Evolutionary conservation across 2,888 invertebrate genomes (phyloP).

Genomic region (Tenthredo mesomela): DNA sequence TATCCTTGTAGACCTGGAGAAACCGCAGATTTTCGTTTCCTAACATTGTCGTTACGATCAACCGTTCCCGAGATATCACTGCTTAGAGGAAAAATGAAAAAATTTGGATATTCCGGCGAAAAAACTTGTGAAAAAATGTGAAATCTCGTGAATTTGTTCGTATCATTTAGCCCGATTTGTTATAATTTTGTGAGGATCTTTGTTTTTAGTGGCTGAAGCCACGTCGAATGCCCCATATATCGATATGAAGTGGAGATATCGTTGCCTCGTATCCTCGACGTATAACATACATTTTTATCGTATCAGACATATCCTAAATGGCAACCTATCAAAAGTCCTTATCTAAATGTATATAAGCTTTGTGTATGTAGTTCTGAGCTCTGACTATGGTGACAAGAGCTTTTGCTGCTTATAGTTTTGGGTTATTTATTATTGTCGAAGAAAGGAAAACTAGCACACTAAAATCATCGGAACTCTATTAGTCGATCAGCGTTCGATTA

Average conservation of each 20-base stretch:
- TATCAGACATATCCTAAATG: background rate
- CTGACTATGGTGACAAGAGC: background rate
- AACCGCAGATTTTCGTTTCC: too few species aligned
- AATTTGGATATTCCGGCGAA: too few species aligned
- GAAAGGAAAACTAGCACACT: background rate
- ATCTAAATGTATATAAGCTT: conserved; percentile 15
- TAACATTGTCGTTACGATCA: too few species aligned
- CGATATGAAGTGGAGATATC: background rate
- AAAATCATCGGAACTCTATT: background rate
- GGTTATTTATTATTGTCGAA: background rate
- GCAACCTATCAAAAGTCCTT: background rate
- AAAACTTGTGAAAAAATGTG: too few species aligned
- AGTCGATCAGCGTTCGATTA: background rate
- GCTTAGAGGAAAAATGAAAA: too few species aligned
- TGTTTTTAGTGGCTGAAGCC: too few species aligned
- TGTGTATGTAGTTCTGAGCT: background rate
- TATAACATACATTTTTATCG: conserved; percentile 1
- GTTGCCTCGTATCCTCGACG: conserved; percentile 11
- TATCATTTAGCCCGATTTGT: too few species aligned
- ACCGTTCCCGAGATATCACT: too few species aligned
- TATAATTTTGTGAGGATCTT: too few species aligned
- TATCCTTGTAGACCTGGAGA: too few species aligned
- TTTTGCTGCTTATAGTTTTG: background rate
- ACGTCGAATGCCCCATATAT: too few species aligned
- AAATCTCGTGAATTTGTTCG: too few species aligned